These are phyloP conservation scores for Melanotaenia trifasciata DNA, from an alignment of 2,797 vertebrate genomes.

Conservation along the genomic window DNA sequence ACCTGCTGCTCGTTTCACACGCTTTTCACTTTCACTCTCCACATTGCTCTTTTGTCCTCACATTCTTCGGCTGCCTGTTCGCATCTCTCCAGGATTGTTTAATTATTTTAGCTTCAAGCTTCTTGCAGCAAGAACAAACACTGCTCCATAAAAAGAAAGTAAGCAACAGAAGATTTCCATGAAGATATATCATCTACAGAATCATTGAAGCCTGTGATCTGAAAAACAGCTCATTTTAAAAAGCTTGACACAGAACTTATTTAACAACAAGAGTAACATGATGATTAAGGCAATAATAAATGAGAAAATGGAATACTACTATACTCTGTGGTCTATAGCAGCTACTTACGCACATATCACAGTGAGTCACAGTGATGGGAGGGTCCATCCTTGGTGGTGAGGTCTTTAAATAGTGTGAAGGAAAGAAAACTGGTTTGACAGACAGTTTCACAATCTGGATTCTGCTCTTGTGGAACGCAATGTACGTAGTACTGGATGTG, in stretches of 20 bases:
- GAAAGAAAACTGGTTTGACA: conserved; percentile 75
- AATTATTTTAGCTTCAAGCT: not conserved
- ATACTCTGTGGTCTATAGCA: conserved; percentile 41
- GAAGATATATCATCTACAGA: conserved; percentile 44
- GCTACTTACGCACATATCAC: conserved; percentile 73
- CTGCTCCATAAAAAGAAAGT: conserved; percentile 14
- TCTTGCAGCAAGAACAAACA: not conserved
- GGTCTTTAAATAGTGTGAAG: conserved; percentile 66
- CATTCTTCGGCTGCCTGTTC: conserved; percentile 7
- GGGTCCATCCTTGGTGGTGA: conserved; percentile 62
- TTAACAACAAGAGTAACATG: conserved; percentile 24
- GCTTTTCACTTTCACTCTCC: conserved; percentile 6
- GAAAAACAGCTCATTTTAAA: conserved; percentile 23
- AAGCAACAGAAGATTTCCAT: conserved; percentile 55
- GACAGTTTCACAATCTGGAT: conserved; percentile 74
- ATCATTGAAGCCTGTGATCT: conserved; percentile 33
- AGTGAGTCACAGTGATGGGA: conserved; percentile 76
- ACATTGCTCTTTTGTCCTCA: conserved; percentile 10
- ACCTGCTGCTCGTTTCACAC: conserved; percentile 37
- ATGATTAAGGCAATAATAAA: conserved; percentile 53
- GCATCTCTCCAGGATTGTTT: not conserved
- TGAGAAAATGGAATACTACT: conserved; percentile 78
- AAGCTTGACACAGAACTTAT: conserved; percentile 24
- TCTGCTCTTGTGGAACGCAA: conserved; percentile 52
- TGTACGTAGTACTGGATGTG: conserved; percentile 39